Base-by-base conservation (phyloP, 2,113 vertebrate species). In the Struthio camelus region DNA sequence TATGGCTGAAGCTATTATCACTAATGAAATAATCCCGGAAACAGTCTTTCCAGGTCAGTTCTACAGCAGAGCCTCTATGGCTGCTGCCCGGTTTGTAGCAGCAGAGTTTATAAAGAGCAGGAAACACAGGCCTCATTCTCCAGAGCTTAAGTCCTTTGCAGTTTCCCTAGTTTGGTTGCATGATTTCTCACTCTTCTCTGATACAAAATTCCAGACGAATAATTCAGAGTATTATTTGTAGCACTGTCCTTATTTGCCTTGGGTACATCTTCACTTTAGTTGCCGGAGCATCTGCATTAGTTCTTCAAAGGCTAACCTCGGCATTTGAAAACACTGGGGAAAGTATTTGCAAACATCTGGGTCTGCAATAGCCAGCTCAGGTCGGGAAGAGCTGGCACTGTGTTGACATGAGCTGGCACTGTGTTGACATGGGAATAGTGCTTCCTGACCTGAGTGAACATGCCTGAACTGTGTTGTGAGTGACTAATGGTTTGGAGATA, bases 261-360 rank as follows among this genome's bases (percentile, higher is more conserved):
- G 46, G 25, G 25, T 73, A 40, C 20, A 20, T 9, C 28, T 44
- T 46, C 11, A 30, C 16, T 66, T 25, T 53, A 32, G 19, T 53
- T 40, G 38, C 70, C 20, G 27, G 65, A 90, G 15, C 4, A 14
- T 56, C 70, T 40, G 56, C 24, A 38, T 76, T 72, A 54, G 66
- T 32, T 61, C 32, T 51, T 38, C 58, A 64, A 70, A 89, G 42
- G 54, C 56, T 80, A 56, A 38, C 17, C 11, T 50, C 44, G 32
- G 14, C 30, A 20, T 58, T 22, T 75, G 53, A 56, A 56, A 80
- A 40, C 54, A 25, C 46, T 5, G 7, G 24, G 30, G 19, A 61
- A 4, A 34, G 16, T 2, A 5, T 50, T 54, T 56, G 34, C 20
- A 54, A 59, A 6, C 13, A 16, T 50, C 40, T 4, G 0, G 1